Conservation (phyloP, 2,797 vertebrate species). For the Chromis chromis region DNA sequence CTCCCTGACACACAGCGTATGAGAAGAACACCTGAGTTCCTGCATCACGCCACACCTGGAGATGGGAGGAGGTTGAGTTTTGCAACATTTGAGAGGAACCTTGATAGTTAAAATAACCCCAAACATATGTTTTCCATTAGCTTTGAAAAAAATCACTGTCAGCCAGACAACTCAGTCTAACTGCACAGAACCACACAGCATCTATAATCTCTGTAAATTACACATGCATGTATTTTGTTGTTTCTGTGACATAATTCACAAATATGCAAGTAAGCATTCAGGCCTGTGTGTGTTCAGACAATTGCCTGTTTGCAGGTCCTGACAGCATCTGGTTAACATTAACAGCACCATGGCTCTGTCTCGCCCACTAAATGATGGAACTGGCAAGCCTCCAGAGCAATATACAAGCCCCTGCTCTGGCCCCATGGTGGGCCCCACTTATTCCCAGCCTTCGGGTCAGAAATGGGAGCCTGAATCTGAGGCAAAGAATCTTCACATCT, state of each 20-base stretch:
- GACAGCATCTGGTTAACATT: constrained; percentile 68
- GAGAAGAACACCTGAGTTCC: constrained; percentile 92
- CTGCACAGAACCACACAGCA: background rate
- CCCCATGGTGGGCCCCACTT: constrained; percentile 9
- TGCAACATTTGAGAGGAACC: background rate
- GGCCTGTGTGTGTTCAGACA: constrained; percentile 24
- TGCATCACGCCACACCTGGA: constrained; percentile 91
- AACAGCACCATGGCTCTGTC: background rate
- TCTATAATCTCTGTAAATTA: background rate
- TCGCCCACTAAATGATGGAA: constrained; percentile 12
- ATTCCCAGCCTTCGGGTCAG: constrained; percentile 11
- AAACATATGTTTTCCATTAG: constrained; percentile 12
- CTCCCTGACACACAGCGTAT: constrained; percentile 90
- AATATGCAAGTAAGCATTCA: background rate
- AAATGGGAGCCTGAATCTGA: background rate
- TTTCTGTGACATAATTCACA: background rate
- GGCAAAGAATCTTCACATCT: constrained; percentile 24
- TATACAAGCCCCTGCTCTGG: constrained; percentile 31
- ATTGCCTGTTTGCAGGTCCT: constrained; percentile 21
- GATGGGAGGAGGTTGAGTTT: background rate
- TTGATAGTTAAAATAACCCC: background rate
- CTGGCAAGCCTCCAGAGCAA: constrained; percentile 32
- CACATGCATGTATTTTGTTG: background rate
- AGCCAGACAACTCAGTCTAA: background rate
- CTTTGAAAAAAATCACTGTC: background rate